Base-by-base conservation (phyloP, 1,140 invertebrate genomes). In the Uloborus diversus region DNA sequence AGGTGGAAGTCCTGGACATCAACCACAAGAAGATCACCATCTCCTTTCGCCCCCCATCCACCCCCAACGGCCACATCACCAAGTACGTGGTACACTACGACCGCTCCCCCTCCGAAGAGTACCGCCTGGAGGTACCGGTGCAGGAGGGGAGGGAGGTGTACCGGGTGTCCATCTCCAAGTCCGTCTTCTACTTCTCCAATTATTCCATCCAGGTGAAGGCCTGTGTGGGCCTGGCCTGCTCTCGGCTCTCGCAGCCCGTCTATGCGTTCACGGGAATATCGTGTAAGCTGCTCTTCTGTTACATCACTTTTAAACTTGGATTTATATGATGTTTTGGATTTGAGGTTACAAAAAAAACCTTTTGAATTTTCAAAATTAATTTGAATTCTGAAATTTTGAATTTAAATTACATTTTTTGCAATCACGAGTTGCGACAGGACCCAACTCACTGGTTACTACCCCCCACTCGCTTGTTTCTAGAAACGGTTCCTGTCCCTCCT, bases 171-270 rank as follows among this genome's bases (percentile, higher is more conserved):
- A 42, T 42, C 9, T 9, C 37, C 37, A 42, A 80, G 7, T 42
- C 32, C 33, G 27, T 80, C 0, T 17, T n/a, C 3, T 71, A 37
- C 11, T 71, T 71, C n/a, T 42, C 66, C 3, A 80, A 80, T 25
- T 80, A 80, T 47, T 71, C 79, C 0, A 71, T 80, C 32, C 20
- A 80, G 47, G 59, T 80, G 4, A 17, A 17, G 25, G 66, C 79
- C 2, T 80, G 79, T 65, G 79, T 80, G 2, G 47, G 73, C 4
- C 57, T 65, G 11, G 66, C 59, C 5, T 80, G 79, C 9, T 80
- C 79, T 17, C 17, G 20, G 0, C 5, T 13, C 2, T 79, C 76
- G 11, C 7, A 47, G 7, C 64, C 76, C 14, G 53, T 79, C 14
- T 61, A 69, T 69, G 76, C 64, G 0, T 49, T 17, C 3, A 79